A percentile compares a stretch with the other conserved stretches of the same genome.
Evolutionary conservation across 1,140 invertebrate genomes (phyloP).

Genomic region (Grapholita molesta): DNA sequence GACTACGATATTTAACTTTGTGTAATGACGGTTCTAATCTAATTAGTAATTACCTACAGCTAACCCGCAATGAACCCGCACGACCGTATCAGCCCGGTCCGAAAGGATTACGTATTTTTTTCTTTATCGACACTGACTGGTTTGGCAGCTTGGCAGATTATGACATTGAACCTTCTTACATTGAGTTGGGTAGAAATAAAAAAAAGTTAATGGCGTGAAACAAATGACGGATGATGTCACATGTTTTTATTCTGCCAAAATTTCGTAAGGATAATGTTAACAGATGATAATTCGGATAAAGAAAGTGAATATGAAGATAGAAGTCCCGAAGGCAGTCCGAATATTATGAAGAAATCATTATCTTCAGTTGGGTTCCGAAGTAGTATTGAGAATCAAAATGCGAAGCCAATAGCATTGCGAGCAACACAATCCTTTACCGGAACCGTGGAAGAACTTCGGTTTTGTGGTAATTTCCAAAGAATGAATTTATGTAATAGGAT

Average conservation of each 20-base stretch:
- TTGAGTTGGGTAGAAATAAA: too few relatives aligned
- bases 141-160: too few relatives aligned
- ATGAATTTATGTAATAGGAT: constrained; percentile 51
- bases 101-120: too few relatives aligned
- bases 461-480: constrained; percentile 59
- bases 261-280: constrained; percentile 49
- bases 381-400: constrained; percentile 53
- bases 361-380: constrained; percentile 64
- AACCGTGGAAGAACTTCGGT: constrained; percentile 60
- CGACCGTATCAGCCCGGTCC: too few relatives aligned
- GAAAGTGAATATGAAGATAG: constrained; percentile 61
- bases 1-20: too few relatives aligned
- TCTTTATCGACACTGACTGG: neutral
- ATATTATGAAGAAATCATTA: constrained; percentile 64
- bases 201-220: constrained; percentile 22
- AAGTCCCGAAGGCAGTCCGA: constrained; percentile 48
- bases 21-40: too few relatives aligned
- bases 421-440: constrained; percentile 74
- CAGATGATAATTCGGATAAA: constrained; percentile 61
- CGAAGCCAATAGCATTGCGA: constrained; percentile 53
- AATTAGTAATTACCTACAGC: too few relatives aligned
- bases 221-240: constrained; percentile 36
- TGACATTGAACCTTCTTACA: too few relatives aligned
- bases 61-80: too few relatives aligned
- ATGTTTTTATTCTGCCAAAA: constrained; percentile 18